Conservation (phyloP, 2,888 invertebrate species). For the Phrixothrix hirtus region DNA sequence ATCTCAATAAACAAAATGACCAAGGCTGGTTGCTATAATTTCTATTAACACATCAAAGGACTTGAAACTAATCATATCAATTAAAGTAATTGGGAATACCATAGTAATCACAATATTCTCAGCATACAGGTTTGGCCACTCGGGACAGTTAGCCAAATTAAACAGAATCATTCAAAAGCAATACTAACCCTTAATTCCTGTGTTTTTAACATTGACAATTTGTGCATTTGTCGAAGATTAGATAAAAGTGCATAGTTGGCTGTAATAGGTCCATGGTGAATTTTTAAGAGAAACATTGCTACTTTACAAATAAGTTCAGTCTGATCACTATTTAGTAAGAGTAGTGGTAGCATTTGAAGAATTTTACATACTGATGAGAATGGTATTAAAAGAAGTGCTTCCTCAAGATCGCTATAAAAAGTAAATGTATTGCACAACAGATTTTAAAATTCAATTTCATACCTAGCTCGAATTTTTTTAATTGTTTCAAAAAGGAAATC, state of each 20-base stretch:
- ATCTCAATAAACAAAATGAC: background rate
- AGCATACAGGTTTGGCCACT: no score
- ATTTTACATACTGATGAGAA: slow-evolving; percentile 80
- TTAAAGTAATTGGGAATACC: no score
- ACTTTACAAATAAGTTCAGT: slow-evolving; percentile 78
- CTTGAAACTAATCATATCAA: no score
- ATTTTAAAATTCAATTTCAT: no score
- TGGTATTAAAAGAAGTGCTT: slow-evolving; percentile 83
- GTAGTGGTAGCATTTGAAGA: slow-evolving; percentile 68
- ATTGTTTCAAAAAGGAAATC: slow-evolving; percentile 83
- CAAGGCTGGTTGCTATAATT: no score
- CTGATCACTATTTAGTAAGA: slow-evolving; percentile 71
- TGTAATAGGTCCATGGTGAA: slow-evolving; percentile 79
- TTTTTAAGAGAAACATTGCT: slow-evolving; percentile 73
- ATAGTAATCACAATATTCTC: no score
- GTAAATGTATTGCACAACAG: background rate
- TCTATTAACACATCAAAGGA: no score
- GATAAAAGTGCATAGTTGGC: slow-evolving; percentile 71
- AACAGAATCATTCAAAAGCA: no score
- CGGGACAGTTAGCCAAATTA: no score
- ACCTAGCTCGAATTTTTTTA: slow-evolving; percentile 81
- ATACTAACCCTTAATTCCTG: slow-evolving; percentile 64
- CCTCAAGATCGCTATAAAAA: slow-evolving; percentile 82
- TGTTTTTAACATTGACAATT: slow-evolving; percentile 60
- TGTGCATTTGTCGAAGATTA: slow-evolving; percentile 66